Base-by-base conservation (phyloP, 1,140 invertebrate species). In the Drosophila grimshawi region DNA sequence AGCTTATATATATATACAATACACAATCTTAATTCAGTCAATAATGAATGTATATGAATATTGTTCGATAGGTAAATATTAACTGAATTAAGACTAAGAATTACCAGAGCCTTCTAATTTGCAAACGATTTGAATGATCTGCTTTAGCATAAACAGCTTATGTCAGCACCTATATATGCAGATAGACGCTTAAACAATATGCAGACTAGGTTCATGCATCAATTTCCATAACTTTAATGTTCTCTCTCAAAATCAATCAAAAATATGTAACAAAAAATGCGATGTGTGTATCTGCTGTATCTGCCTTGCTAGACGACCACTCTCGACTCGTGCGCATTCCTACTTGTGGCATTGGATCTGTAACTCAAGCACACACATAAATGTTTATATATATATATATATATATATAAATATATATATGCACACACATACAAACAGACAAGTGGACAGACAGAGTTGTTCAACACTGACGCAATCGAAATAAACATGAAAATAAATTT, bases 401-500 rank as follows among this genome's bases (percentile, higher is more conserved):
- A 49, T 49, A 49, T 19, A 19, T 19, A 19, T 19, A 19, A 19
- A 19, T 19, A 19, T 19, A 19, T 1, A 19, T 19, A 19, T 19
- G 19, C 8, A 19, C 19, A 19, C 19, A 19, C 19, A 19, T 19
- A 0, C 19, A 19, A 19, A 19, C 19, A 19, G 19, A 30, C 48
- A 49, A 30, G 8, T 2, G 3, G 5, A 19, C 48, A 51, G 48
- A 51, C 30, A 55, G 7, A 39, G 52, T 55, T 19, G 27, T 33
- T 37, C 19, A 55, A 35, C 5, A 46, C 39, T 65, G 51, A 65
- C 62, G 62, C 62, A 65, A 56, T 46, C 45, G 29, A 46, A 45
- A 46, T 56, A 65, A 65, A 65, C 51, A 65, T 46, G 51, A 35
- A 46, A 48, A 43, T 19, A 55, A 48, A 65, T 65, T 65, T 56